Evolutionary conservation across 2,888 invertebrate genomes (phyloP).

Genomic region (Allolobophora icterica): DNA sequence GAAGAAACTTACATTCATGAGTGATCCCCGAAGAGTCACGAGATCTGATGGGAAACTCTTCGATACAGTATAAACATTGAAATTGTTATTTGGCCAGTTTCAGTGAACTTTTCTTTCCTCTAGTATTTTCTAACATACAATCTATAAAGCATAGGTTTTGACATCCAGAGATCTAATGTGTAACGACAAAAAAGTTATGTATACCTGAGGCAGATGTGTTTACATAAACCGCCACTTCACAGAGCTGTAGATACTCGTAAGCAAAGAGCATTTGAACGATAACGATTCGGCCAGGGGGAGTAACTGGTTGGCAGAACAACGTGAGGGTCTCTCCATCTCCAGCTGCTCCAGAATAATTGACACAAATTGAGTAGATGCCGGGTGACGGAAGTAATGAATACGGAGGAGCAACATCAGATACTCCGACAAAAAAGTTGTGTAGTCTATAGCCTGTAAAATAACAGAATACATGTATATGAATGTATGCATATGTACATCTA

Average conservation of each 20-base stretch:
- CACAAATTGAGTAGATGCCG: background rate
- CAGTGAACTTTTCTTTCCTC: no score
- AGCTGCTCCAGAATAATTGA: background rate
- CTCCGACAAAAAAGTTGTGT: background rate
- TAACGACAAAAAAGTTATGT: background rate
- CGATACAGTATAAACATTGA: no score
- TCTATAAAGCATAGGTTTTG: no score
- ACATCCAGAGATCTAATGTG: background rate
- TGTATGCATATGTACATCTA: no score
- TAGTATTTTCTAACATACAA: no score
- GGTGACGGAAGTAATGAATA: background rate
- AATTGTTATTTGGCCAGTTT: no score
- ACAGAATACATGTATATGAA: background rate
- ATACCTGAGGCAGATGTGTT: background rate
- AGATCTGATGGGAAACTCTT: no score
- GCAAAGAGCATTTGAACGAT: background rate
- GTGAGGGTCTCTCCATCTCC: background rate
- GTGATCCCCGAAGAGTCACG: no score
- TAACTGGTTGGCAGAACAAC: background rate
- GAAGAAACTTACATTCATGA: no score
- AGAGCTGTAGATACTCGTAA: background rate
- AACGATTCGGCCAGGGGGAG: background rate
- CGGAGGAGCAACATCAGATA: background rate
- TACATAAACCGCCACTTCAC: constrained; percentile 2
- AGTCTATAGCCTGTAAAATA: background rate